A percentile compares a stretch with the other conserved stretches of the same genome.
phyloP scores from a whole-genome alignment of 2,888 invertebrate genomes.

The Alviniconcha strummeri region DNA sequence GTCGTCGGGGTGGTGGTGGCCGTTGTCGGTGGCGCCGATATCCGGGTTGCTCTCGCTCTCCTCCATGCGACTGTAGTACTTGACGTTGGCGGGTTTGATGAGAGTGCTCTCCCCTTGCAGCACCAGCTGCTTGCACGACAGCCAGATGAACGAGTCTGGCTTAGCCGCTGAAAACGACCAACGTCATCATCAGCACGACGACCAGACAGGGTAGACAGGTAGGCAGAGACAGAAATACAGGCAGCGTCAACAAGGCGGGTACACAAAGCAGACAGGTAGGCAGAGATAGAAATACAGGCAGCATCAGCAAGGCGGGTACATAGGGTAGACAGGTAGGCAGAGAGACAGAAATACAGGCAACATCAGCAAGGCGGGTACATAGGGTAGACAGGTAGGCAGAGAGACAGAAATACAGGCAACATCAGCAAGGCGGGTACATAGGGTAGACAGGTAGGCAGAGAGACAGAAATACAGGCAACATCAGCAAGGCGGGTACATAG shows the following conservation, averaged over 20 bases:
- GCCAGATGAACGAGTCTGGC: constrained; percentile 59
- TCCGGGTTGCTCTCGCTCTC: constrained; percentile 46
- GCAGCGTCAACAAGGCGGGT: too few species aligned
- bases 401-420: too few species aligned
- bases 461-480: too few species aligned
- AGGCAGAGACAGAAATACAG: not conserved
- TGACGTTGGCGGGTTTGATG: constrained; percentile 63
- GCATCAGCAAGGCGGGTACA: too few species aligned
- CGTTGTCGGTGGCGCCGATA: constrained; percentile 30
- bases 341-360: too few species aligned
- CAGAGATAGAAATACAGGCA: not conserved
- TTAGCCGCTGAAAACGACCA: constrained; percentile 47
- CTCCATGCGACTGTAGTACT: constrained; percentile 71
- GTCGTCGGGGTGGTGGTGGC: constrained; percentile 11
- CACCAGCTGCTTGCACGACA: constrained; percentile 43
- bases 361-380: too few species aligned
- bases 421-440: too few species aligned
- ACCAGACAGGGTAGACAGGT: not conserved
- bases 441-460: too few species aligned
- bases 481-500: too few species aligned
- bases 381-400: too few species aligned
- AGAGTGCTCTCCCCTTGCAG: constrained; percentile 55
- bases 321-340: too few species aligned
- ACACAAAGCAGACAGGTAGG: not conserved
- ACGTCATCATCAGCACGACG: too few species aligned